phyloP scores from a whole-genome alignment of 1,140 invertebrate species.

The Globodera ellingtonae region DNA sequence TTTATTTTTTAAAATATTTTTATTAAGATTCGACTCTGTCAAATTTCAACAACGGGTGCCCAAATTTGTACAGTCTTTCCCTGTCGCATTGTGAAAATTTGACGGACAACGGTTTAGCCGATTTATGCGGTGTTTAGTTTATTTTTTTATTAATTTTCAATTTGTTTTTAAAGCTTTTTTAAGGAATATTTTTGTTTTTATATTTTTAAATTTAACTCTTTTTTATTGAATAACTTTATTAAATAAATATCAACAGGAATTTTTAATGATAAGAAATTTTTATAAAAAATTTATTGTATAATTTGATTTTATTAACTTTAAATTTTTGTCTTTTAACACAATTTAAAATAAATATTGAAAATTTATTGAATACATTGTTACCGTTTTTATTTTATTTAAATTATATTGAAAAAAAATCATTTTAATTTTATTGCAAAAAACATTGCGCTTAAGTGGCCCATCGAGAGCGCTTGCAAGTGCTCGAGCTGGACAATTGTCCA shows the following conservation, averaged over 20 bases:
- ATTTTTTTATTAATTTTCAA: too few relatives aligned
- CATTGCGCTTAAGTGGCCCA: slow-evolving; percentile 11
- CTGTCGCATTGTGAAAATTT: slow-evolving; percentile 97
- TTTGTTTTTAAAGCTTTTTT: slow-evolving; percentile 4
- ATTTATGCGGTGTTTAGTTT: slow-evolving; percentile 78
- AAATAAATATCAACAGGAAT: too few relatives aligned
- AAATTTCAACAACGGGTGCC: slow-evolving; percentile 89
- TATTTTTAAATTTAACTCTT: too few relatives aligned
- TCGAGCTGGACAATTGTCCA: slow-evolving; percentile 98
- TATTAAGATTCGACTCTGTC: slow-evolving; percentile 76
- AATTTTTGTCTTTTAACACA: too few relatives aligned
- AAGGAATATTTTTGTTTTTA: slow-evolving; percentile 5
- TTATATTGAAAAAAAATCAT: too few relatives aligned
- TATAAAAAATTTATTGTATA: too few relatives aligned
- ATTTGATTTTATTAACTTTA: too few relatives aligned
- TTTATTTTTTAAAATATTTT: slow-evolving; percentile 17
- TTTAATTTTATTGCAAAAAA: too few relatives aligned
- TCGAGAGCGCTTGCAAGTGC: slow-evolving; percentile 72
- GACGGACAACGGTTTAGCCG: slow-evolving; percentile 93
- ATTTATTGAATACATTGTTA: too few relatives aligned
- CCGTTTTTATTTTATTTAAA: too few relatives aligned
- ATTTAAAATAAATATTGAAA: slow-evolving; percentile 44
- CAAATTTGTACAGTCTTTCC: slow-evolving; percentile 86
- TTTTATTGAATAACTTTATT: too few relatives aligned
- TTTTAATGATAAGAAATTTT: too few relatives aligned